phyloP scores from a whole-genome alignment of 2,888 invertebrate species.

The Allophyes oxyacanthae region DNA sequence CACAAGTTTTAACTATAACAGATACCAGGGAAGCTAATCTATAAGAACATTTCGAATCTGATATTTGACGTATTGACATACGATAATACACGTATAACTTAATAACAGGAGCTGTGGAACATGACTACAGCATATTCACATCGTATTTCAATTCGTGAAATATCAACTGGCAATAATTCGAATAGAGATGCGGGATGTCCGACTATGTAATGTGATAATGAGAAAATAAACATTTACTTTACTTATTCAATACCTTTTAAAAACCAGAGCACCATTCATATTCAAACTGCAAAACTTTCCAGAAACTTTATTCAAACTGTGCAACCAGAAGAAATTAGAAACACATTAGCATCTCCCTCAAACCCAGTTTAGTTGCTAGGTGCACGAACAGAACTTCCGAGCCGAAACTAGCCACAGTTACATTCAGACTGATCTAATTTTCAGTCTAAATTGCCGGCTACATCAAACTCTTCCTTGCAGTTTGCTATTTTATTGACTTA shows the following conservation, averaged over 20 bases:
- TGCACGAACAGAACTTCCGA: slow-evolving; percentile 37
- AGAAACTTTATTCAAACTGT: slow-evolving; percentile 42
- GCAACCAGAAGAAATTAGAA: slow-evolving; percentile 53
- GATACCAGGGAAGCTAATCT: too few relatives aligned
- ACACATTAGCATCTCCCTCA: slow-evolving; percentile 52
- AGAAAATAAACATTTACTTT: slow-evolving; percentile 3
- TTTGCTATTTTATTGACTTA: slow-evolving; percentile 24
- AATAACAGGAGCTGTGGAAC: too few relatives aligned
- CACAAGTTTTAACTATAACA: too few relatives aligned
- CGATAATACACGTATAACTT: too few relatives aligned
- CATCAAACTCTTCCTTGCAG: slow-evolving; percentile 27
- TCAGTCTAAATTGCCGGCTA: slow-evolving; percentile 45
- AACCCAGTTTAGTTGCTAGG: slow-evolving; percentile 36
- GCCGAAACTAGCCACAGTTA: slow-evolving; percentile 32
- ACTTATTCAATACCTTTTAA: too few relatives aligned
- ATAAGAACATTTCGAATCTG: too few relatives aligned
- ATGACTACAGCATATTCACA: too few relatives aligned
- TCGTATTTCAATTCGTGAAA: too few relatives aligned
- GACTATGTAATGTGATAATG: too few relatives aligned
- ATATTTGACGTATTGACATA: too few relatives aligned
- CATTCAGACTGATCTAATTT: slow-evolving; percentile 54
- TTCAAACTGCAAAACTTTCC: slow-evolving; percentile 43
- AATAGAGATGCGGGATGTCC: too few relatives aligned
- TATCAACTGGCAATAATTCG: too few relatives aligned
- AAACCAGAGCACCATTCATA: slow-evolving; percentile 15